Evolutionary conservation across 2,113 vertebrate genomes (phyloP), one percentile per base, ranked within the genome.

Genomic region (Toxotes chatareus): DNA sequence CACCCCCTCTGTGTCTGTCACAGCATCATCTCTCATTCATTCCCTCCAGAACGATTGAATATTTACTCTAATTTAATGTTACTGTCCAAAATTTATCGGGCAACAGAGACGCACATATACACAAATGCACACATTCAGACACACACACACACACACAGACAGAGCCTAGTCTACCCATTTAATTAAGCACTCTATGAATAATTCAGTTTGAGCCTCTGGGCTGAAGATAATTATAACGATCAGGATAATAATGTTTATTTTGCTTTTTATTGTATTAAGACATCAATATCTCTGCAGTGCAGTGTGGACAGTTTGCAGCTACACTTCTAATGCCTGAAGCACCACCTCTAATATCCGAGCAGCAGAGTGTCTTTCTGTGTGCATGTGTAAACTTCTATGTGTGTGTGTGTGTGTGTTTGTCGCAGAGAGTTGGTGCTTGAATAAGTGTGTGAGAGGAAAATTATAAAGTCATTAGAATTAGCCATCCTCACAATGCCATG

Each of bases 201-300:
- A 96, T 95, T 95, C 94, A 95, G 92, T 85, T 86, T 77, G 77
- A 91, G 94, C 95, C 94, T 92, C 91, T 89, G 93, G 95, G 94
- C 93, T 92, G 91, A 85, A 94, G 94, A 94, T 94, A 95, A 96
- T 95, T 94, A 94, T 94, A 94, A 94, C 73, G 90, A 95, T 94
- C 92, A 92, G 88, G 94, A 94, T 95, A 94, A 94, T 95, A 93
- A 94, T 94, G 95, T 95, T 95, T 95, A 94, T 95, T 95, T 95
- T 94, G 88, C 90, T 94, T 94, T 95, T 95, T 92, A 94, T 95
- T 95, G 93, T 95, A 94, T 94, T 94, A 94, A 95, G 95, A 95
- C 93, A 92, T 96, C 94, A 93, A 93, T 94, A 93, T 92, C 90
- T 91, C 88, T 68, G 83, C 86, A 83, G 84, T 91, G 86, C 91